These are phyloP conservation scores for Xyrauchen texanus DNA, from an alignment of 2,113 vertebrate genomes.

Conservation along the genomic window DNA sequence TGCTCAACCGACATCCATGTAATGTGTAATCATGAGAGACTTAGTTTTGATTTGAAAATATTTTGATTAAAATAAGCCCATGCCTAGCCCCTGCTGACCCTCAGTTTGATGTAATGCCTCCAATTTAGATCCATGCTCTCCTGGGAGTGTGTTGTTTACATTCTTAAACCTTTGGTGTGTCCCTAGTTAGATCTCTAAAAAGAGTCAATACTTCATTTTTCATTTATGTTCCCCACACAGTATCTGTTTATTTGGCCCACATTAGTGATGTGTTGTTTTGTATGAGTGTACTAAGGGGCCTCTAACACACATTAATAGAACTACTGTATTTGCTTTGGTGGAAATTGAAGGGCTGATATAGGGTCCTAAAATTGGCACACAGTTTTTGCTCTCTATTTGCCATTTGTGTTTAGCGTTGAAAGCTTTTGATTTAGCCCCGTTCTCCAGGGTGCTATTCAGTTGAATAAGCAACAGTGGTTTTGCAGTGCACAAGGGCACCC, in stretches of 20 bases:
- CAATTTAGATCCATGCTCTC: background rate
- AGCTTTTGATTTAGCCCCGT: slow-evolving; percentile 74
- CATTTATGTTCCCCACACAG: slow-evolving; percentile 20
- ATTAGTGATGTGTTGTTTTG: slow-evolving; percentile 20
- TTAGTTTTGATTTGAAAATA: too few relatives aligned
- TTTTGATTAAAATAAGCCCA: too few relatives aligned
- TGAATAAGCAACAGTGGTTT: slow-evolving; percentile 74
- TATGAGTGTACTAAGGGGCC: background rate
- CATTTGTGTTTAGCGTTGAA: slow-evolving; percentile 69
- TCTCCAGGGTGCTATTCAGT: slow-evolving; percentile 72
- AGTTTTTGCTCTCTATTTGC: slow-evolving; percentile 64
- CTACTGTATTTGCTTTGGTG: slow-evolving; percentile 33
- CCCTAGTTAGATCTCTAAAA: slow-evolving; percentile 19
- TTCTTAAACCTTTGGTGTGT: slow-evolving; percentile 13
- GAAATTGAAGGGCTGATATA: slow-evolving; percentile 35
- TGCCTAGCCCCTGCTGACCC: slow-evolving; percentile 5
- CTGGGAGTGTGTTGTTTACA: background rate
- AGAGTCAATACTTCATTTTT: slow-evolving; percentile 27
- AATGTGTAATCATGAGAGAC: too few relatives aligned
- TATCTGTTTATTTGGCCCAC: slow-evolving; percentile 20
- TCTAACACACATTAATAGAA: slow-evolving; percentile 42
- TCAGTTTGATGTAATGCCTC: slow-evolving; percentile 15
- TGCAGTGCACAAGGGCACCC: slow-evolving; percentile 70
- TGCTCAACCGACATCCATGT: too few relatives aligned
- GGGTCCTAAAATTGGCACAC: slow-evolving; percentile 60